Evolutionary conservation across 1,140 invertebrate species (phyloP).

Genomic region (Drosophila pectinifera): DNA sequence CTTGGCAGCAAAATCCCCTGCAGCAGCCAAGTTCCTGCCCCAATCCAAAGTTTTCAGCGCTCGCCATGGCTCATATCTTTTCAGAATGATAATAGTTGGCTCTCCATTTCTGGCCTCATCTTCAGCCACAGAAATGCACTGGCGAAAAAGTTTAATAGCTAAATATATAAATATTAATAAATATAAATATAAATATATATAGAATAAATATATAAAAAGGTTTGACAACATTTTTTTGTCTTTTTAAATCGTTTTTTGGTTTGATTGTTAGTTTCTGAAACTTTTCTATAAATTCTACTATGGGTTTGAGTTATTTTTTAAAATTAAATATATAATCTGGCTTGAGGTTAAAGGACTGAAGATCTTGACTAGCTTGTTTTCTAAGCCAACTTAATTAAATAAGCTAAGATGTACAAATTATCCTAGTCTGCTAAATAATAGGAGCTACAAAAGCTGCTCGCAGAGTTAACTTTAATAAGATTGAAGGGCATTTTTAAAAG

Average conservation of each 20-base stretch:
- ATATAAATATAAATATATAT: too few relatives aligned
- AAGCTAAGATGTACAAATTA: too few relatives aligned
- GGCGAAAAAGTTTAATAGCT: neutral
- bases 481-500: too few relatives aligned
- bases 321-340: neutral
- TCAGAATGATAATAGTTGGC: constrained; percentile 74
- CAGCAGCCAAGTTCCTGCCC: constrained; percentile 64
- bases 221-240: too few relatives aligned
- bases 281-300: neutral
- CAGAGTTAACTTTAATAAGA: too few relatives aligned
- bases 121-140: constrained; percentile 22
- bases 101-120: constrained; percentile 50
- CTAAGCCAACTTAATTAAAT: too few relatives aligned
- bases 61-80: constrained; percentile 75
- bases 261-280: too few relatives aligned
- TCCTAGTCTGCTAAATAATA: too few relatives aligned
- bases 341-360: neutral
- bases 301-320: neutral
- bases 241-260: too few relatives aligned
- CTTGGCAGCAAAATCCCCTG: constrained; percentile 74
- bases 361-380: too few relatives aligned
- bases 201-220: too few relatives aligned
- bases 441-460: too few relatives aligned
- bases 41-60: constrained; percentile 61
- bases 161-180: neutral